Evolutionary conservation across 2,797 vertebrate genomes (phyloP), one percentile per base, ranked within the genome.

Genomic region (Triplophysa bombifrons): DNA sequence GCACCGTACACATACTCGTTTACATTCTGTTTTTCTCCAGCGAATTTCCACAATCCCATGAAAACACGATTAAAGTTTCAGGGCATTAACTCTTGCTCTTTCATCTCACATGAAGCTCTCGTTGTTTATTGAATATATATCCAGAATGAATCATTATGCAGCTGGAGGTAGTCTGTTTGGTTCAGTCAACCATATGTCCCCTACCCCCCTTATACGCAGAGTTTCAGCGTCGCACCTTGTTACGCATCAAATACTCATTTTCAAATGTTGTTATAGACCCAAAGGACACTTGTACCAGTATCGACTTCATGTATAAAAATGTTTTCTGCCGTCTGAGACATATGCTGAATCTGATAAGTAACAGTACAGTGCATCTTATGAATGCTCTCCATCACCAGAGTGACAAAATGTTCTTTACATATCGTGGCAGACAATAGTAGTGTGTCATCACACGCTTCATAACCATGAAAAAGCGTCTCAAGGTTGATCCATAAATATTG

Each of bases 161-260:
- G 58, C 84, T 81, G 85, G 78, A 81, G 86, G 82, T 83, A 90
- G 90, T 89, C 71, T 48, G 84, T 83, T 84, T 86, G 83, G 5
- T 55, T 67, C 64, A 46, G 50, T 76, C 51, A 14, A 9, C 20
- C 63, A 44, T 19, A 75, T 56, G 74, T 44, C 48, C 50, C 14
- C 25, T 27, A 27, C 25, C 3, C 25, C 2, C 25, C 17, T 84
- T 82, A 3, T 55, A 22, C 48, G 13, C 41, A 27, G 4, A 51
- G 60, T 41, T 17, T 55, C 63, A 41, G 34, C 17, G 11, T 55
- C 2, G 0, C 20, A 41, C n/a, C n/a, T 22, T 25, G 11, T 53
- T 55, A 55, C 25, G 13, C 46, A 65, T 64, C 46, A 38, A 3
- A 51, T 22, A 53, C 50, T 65, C 38, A 41, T 25, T 22, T 56